phyloP scores from a whole-genome alignment of 2,888 invertebrate genomes.

The Dioctria rufipes region DNA sequence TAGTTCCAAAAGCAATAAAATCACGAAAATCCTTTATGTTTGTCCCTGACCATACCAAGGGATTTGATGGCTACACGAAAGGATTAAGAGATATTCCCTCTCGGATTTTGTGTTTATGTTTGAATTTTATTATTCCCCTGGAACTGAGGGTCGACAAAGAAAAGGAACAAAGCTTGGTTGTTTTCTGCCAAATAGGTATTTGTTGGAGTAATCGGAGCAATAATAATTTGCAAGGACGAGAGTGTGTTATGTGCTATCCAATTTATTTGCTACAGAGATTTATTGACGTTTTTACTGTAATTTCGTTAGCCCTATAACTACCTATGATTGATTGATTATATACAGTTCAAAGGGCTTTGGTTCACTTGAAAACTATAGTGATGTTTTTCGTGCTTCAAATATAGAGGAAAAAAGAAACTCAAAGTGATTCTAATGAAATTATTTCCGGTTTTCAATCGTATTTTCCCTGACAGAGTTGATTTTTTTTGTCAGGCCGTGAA shows the following conservation, averaged over 20 bases:
- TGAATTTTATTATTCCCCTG: constrained; percentile 40
- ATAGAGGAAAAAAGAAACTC: too few species aligned
- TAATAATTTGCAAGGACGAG: constrained; percentile 34
- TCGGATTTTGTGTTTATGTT: constrained; percentile 39
- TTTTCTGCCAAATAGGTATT: background rate
- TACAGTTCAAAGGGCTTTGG: too few species aligned
- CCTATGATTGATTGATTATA: too few species aligned
- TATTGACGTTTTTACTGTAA: constrained; percentile 26
- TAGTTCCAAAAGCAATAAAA: constrained; percentile 35
- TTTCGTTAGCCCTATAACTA: constrained; percentile 5
- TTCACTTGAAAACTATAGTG: too few species aligned
- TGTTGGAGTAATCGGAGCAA: constrained; percentile 14
- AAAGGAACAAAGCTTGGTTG: constrained; percentile 19
- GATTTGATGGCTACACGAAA: constrained; percentile 43
- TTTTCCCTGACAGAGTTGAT: constrained; percentile 5
- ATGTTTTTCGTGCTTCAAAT: too few species aligned
- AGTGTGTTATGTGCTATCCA: constrained; percentile 3
- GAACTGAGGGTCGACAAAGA: background rate
- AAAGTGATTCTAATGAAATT: constrained; percentile 1
- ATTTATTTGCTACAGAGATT: constrained; percentile 24
- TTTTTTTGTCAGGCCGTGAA: background rate
- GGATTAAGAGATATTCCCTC: constrained; percentile 42
- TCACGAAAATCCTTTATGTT: constrained; percentile 50
- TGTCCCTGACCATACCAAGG: constrained; percentile 23
- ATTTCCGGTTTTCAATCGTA: constrained; percentile 22